phyloP scores from a whole-genome alignment of 2,888 invertebrate genomes.

The Hirtodrosophila histrioides region DNA sequence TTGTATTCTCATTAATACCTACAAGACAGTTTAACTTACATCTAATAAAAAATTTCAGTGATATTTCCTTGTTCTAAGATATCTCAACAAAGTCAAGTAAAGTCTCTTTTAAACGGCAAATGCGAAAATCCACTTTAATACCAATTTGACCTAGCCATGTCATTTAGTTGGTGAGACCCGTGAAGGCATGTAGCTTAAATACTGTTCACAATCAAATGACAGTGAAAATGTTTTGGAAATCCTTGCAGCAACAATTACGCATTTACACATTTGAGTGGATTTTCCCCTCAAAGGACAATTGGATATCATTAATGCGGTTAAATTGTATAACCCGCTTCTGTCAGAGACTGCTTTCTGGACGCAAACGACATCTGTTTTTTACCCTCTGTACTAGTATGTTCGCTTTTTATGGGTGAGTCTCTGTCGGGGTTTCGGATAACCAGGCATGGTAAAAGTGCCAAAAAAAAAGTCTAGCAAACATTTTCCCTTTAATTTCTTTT shows the following conservation, averaged over 20 bases:
- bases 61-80: no score
- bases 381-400: not conserved
- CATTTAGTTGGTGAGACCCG: not conserved
- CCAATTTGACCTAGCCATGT: not conserved
- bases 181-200: slow-evolving; percentile 38
- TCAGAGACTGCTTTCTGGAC: slow-evolving; percentile 32
- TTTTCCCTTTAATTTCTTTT: slow-evolving; percentile 39
- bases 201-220: slow-evolving; percentile 39
- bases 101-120: no score
- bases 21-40: no score
- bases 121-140: slow-evolving; percentile 2
- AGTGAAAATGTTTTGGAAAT: slow-evolving; percentile 61
- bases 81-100: no score
- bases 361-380: slow-evolving; percentile 11
- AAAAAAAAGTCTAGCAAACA: slow-evolving; percentile 51
- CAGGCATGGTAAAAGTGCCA: slow-evolving; percentile 59
- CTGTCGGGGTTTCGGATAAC: slow-evolving; percentile 27
- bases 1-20: no score
- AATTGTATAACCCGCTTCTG: slow-evolving; percentile 54
- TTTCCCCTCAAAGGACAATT: slow-evolving; percentile 16
- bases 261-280: slow-evolving; percentile 43
- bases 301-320: slow-evolving; percentile 71
- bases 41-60: no score
- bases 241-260: slow-evolving; percentile 63
- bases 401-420: slow-evolving; percentile 2